Base-by-base conservation (phyloP, 2,888 invertebrate genomes). In the Phlogophora meticulosa region DNA sequence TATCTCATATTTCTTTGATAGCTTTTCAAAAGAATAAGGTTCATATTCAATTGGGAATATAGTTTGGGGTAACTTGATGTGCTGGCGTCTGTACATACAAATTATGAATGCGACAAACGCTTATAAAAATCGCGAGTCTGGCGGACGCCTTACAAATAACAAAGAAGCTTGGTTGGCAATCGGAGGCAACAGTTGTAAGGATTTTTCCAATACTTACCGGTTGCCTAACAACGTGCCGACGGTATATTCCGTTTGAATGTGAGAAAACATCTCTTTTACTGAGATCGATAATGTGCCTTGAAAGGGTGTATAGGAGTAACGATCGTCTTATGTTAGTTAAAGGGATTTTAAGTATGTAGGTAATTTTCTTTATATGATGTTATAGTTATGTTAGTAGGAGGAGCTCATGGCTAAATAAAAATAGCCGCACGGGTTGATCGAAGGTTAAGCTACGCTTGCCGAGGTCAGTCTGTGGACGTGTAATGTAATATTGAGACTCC, bases 211-310 rank as follows among this genome's bases (percentile, higher is more conserved):
- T 70, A 49, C 53, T 43, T 55, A 17, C 32, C 32, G 17, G 62
- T 43, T 62, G 63, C 71, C 20, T 69, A 38, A 55, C 62, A 69
- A 69, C 62, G 10, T 42, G 5, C 38, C 48, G 34, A 55, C 61
- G 24, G 3, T 15, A 7, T 32, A 17, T 68, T 32, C 5, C 9
- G 0, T 49, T 24, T 43, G 15, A 43, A 22, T 11, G 22, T 32
- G 32, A 24, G 15, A 42, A 61, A 52, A 53, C 9, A 28, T 32
- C 15, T 48, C 2, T 20, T 7, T 11, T 38, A 13, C 28, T 0
- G 20, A 58, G 15, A 34, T 20, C 28, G 15, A 9, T 15, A 52
- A 13, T 59, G 20, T 20, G 4, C 2, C 10, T 28, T 9, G 9
- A n/a, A 28, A 56, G 5, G 9, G 11, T 28, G 2, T 24, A 10